These are phyloP conservation scores for Triplophysa bombifrons DNA, from an alignment of 2,797 vertebrate species.

Conservation along the genomic window DNA sequence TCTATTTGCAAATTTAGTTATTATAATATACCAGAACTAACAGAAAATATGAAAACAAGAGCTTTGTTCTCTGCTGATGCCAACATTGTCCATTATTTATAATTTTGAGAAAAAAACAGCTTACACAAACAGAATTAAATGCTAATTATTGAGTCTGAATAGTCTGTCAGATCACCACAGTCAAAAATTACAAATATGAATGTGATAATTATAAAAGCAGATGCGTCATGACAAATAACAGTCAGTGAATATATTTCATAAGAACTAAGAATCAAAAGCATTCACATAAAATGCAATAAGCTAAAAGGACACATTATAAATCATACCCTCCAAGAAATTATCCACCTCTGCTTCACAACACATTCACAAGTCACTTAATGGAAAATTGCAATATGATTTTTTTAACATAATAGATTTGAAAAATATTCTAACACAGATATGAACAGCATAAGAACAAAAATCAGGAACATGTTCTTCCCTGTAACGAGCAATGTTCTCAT, in stretches of 20 bases:
- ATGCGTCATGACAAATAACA: slow-evolving; percentile 32
- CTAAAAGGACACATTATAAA: slow-evolving; percentile 15
- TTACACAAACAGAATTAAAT: slow-evolving; percentile 17
- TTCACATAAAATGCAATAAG: slow-evolving; percentile 20
- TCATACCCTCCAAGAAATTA: slow-evolving; percentile 1
- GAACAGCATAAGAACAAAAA: background rate
- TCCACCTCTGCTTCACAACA: background rate
- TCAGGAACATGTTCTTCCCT: background rate
- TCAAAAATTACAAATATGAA: slow-evolving; percentile 41
- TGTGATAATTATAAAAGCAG: slow-evolving; percentile 46
- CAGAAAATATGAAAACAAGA: background rate
- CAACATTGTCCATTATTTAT: background rate
- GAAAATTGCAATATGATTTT: background rate
- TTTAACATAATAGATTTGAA: background rate
- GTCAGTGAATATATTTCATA: slow-evolving; percentile 45
- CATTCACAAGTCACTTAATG: background rate
- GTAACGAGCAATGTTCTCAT: background rate
- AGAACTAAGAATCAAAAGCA: slow-evolving; percentile 41
- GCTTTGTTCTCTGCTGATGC: background rate
- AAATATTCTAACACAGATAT: background rate
- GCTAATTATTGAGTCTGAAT: slow-evolving; percentile 24
- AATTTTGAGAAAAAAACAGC: background rate
- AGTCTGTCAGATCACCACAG: slow-evolving; percentile 41
- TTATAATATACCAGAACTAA: background rate
- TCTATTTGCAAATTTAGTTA: background rate